Percentiles rank a stretch among this genome's conserved stretches.
Conservation (phyloP, 2,113 vertebrate genomes). For the Sylvietta virens region DNA sequence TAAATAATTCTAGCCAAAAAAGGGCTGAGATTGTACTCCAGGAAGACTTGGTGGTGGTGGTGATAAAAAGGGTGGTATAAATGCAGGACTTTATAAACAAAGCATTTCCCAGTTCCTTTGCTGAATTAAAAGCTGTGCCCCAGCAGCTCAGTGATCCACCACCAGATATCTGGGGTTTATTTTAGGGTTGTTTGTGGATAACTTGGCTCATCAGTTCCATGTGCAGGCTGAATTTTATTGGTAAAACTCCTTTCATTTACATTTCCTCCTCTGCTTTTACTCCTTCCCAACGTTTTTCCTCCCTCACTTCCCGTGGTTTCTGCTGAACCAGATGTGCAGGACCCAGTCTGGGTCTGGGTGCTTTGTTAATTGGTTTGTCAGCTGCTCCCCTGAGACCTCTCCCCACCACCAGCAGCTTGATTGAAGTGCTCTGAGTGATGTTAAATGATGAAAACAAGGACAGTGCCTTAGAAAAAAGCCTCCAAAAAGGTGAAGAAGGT, state of each 20-base stretch:
- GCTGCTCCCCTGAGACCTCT: constrained; percentile 52
- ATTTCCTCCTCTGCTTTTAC: background rate
- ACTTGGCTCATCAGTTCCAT: background rate
- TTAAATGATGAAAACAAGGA: constrained; percentile 69
- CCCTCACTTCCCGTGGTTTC: background rate
- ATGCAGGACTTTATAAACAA: background rate
- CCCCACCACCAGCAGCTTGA: constrained; percentile 24
- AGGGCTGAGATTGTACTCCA: background rate
- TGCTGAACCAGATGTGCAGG: background rate
- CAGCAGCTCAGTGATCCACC: background rate
- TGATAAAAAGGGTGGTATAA: background rate
- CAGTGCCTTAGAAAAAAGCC: constrained; percentile 46
- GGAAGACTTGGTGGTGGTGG: too few species aligned
- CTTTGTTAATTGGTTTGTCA: constrained; percentile 74
- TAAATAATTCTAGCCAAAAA: background rate
- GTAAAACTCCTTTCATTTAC: background rate
- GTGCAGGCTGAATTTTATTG: background rate
- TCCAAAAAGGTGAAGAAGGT: constrained; percentile 44
- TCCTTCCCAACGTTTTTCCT: background rate
- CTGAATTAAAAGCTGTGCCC: background rate
- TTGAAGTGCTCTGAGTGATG: constrained; percentile 64
- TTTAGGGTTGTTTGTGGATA: background rate
- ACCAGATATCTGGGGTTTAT: background rate
- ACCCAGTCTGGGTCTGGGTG: constrained; percentile 25
- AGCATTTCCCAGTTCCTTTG: background rate